phyloP scores from a whole-genome alignment of 2,888 invertebrate genomes.

The Thymelicus acteon region DNA sequence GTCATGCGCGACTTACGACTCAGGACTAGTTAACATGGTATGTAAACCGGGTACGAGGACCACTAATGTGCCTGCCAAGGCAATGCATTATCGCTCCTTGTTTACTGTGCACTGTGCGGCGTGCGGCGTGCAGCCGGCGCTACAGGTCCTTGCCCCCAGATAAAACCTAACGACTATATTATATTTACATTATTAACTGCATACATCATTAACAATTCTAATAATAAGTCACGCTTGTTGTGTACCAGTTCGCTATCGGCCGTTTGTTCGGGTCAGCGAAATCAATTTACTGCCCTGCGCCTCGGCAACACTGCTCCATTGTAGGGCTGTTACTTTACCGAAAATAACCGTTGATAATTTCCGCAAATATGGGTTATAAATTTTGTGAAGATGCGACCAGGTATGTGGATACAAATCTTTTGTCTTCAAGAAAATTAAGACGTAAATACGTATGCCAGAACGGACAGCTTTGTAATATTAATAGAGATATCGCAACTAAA shows the following conservation, averaged over 20 bases:
- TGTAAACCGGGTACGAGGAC: background rate
- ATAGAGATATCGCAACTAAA: too few species aligned
- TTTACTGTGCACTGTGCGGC: background rate
- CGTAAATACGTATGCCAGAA: too few species aligned
- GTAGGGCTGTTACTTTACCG: too few species aligned
- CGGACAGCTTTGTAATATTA: too few species aligned
- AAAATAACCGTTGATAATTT: too few species aligned
- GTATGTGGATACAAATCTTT: too few species aligned
- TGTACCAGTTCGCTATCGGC: slow-evolving; percentile 9
- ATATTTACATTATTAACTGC: slow-evolving; percentile 14
- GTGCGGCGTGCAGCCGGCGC: background rate
- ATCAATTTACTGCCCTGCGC: background rate
- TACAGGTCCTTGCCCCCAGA: slow-evolving; percentile 30
- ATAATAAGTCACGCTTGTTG: slow-evolving; percentile 29
- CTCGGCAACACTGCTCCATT: background rate
- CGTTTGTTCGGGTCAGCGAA: slow-evolving; percentile 1
- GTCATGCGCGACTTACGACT: too few species aligned
- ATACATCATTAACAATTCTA: slow-evolving; percentile 31
- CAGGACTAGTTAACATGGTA: too few species aligned
- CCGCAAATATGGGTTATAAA: too few species aligned
- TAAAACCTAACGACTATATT: slow-evolving; percentile 28
- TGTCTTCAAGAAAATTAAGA: too few species aligned
- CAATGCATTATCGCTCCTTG: slow-evolving; percentile 22
- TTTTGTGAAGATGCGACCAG: too few species aligned
- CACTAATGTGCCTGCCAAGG: background rate